Percentiles rank a stretch among this genome's conserved stretches.
phyloP scores from a whole-genome alignment of 2,113 vertebrate genomes.

The Hippocampus zosterae region DNA sequence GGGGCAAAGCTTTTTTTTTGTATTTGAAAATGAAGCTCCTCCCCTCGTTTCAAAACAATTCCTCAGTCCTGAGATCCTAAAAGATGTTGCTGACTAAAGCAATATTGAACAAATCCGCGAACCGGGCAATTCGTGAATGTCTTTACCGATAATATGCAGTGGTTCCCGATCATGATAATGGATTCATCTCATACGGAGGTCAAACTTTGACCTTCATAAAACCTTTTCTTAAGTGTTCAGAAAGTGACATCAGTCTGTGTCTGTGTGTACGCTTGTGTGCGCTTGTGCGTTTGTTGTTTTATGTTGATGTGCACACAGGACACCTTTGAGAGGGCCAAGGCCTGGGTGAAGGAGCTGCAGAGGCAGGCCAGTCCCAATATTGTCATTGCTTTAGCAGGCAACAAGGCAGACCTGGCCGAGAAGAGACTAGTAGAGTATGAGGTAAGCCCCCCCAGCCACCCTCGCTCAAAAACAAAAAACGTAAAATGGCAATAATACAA shows the following conservation, averaged over 20 bases:
- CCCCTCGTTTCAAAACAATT: no score
- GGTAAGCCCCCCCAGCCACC: constrained; percentile 43
- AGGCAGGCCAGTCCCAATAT: constrained; percentile 82
- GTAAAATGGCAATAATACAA: neutral
- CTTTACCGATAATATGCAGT: no score
- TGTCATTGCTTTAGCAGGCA: constrained; percentile 79
- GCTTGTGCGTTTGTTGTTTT: neutral
- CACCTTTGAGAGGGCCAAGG: constrained; percentile 79
- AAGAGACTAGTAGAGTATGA: constrained; percentile 81
- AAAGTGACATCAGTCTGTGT: no score
- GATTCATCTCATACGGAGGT: neutral
- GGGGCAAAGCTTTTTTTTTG: no score
- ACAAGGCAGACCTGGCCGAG: constrained; percentile 79
- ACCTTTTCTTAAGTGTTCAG: neutral
- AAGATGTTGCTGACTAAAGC: no score
- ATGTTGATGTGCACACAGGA: constrained; percentile 60
- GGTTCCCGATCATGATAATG: no score
- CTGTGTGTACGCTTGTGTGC: no score
- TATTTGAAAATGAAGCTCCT: no score
- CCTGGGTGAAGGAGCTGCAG: constrained; percentile 83
- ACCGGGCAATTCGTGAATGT: no score
- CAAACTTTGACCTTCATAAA: neutral
- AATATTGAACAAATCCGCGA: no score
- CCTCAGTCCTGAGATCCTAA: no score
- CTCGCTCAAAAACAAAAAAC: neutral